Evolutionary conservation across 1,140 invertebrate species (phyloP).

Genomic region (Procambarus clarkii): DNA sequence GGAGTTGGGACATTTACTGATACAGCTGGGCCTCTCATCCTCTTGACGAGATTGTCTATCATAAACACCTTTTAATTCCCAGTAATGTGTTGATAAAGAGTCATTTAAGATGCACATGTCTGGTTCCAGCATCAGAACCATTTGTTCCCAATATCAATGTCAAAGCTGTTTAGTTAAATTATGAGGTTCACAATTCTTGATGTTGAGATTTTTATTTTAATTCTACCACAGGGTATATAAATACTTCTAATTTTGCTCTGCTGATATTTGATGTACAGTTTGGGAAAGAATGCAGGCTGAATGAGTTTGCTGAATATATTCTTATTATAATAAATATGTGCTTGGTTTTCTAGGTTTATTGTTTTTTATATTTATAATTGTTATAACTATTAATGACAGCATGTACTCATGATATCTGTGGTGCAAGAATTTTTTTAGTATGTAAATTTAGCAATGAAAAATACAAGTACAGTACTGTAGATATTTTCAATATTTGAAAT

Average conservation of each 20-base stretch:
- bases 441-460: not conserved
- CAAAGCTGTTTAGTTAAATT: constrained; percentile 11
- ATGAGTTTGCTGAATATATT: not conserved
- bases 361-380: not conserved
- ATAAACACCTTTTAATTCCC: constrained; percentile 31
- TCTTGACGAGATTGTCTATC: constrained; percentile 13
- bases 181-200: not conserved
- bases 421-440: not conserved
- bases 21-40: constrained; percentile 14
- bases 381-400: not conserved
- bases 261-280: not conserved
- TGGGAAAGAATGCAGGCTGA: not conserved
- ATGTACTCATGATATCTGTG: not conserved
- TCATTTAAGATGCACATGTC: constrained; percentile 37
- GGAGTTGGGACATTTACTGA: not conserved
- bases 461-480: not conserved
- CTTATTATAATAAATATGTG: not conserved
- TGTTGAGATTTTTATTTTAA: not conserved
- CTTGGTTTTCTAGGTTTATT: not conserved
- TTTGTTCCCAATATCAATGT: constrained; percentile 30
- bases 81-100: constrained; percentile 26
- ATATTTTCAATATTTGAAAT: not conserved
- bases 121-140: constrained; percentile 30
- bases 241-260: not conserved
- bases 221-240: not conserved